Conservation (phyloP, 2,888 invertebrate genomes). For the Steinernema hermaphroditum region DNA sequence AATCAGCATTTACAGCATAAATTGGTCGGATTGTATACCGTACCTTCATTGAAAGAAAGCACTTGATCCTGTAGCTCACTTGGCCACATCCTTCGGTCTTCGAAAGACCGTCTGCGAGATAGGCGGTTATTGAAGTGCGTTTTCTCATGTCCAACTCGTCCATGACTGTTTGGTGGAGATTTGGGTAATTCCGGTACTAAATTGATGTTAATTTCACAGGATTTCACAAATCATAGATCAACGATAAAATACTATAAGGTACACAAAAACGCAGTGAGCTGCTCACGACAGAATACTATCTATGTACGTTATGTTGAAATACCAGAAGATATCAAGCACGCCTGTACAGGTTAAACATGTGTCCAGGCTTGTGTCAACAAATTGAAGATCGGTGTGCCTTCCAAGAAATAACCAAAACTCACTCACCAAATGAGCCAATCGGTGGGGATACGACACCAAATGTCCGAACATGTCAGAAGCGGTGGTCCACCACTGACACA, state of each 20-base stretch:
- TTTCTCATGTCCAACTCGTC: not conserved
- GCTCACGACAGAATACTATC: too few species aligned
- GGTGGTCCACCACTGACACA: conserved; percentile 49
- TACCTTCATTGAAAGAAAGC: conserved; percentile 40
- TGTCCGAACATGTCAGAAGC: conserved; percentile 29
- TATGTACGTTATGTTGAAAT: too few species aligned
- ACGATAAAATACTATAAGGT: too few species aligned
- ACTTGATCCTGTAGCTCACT: conserved; percentile 40
- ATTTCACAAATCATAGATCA: too few species aligned
- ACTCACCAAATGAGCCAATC: conserved; percentile 6
- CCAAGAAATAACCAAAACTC: too few species aligned
- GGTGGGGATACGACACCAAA: not conserved
- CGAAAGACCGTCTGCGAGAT: conserved; percentile 36
- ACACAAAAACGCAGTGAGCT: too few species aligned
- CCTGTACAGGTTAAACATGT: too few species aligned
- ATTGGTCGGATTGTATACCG: not conserved
- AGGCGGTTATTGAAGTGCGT: not conserved
- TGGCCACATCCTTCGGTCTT: conserved; percentile 42
- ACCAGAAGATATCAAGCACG: too few species aligned
- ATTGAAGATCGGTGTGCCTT: too few species aligned
- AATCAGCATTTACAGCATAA: not conserved
- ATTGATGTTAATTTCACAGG: not conserved
- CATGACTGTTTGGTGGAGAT: not conserved
- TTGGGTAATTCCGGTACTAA: not conserved
- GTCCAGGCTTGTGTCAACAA: too few species aligned